A percentile compares a stretch with the other conserved stretches of the same genome.
These are phyloP conservation scores for Aphaenogaster rudis DNA, from an alignment of 1,140 invertebrate genomes.

Conservation along the genomic window DNA sequence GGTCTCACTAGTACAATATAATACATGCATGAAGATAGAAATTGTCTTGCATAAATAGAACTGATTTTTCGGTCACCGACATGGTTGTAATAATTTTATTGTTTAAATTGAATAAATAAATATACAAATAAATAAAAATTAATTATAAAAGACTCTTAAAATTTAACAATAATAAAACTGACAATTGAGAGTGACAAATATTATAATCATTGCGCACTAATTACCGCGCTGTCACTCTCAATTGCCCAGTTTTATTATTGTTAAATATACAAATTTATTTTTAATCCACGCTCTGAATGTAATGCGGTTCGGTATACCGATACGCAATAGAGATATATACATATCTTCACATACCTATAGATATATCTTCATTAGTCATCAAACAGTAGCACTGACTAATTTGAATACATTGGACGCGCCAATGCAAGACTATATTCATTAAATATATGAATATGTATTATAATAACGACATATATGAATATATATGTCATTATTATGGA, in stretches of 20 bases:
- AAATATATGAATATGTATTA: no score
- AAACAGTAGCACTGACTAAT: conserved; percentile 15
- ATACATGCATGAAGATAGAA: neutral
- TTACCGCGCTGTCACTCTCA: no score
- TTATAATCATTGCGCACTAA: no score
- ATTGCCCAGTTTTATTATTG: no score
- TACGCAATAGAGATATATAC: neutral
- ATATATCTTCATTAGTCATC: neutral
- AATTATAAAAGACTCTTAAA: no score
- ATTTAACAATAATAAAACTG: no score
- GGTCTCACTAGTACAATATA: neutral
- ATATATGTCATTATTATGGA: neutral
- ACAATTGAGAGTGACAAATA: no score
- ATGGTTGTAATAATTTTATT: neutral
- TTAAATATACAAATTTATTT: neutral
- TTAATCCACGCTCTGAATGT: neutral
- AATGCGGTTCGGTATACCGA: neutral
- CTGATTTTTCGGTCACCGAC: neutral
- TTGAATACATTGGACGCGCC: conserved; percentile 1
- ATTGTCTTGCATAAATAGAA: neutral
- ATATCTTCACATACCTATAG: neutral
- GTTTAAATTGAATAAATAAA: neutral
- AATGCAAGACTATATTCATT: neutral
- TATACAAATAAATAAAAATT: neutral
- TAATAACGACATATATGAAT: neutral